Evolutionary conservation across 1,140 invertebrate species (phyloP).

Genomic region (Homarus americanus): DNA sequence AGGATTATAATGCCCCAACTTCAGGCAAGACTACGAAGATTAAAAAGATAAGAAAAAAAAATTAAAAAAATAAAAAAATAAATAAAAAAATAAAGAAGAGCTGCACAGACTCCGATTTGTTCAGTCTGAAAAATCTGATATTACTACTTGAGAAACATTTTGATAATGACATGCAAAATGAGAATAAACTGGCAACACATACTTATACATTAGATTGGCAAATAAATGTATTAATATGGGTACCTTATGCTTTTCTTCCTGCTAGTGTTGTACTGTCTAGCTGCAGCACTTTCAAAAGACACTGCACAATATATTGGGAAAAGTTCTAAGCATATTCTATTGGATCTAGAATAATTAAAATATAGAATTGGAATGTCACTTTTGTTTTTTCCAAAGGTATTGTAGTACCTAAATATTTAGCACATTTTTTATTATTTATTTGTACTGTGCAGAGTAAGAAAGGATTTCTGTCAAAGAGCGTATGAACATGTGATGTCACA

Average conservation of each 20-base stretch:
- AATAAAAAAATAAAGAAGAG: background rate
- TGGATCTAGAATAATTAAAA: slow-evolving; percentile 50
- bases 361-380: slow-evolving; percentile 56
- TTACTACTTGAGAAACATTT: background rate
- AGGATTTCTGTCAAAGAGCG: slow-evolving; percentile 47
- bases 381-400: slow-evolving; percentile 40
- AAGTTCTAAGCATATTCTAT: slow-evolving; percentile 54
- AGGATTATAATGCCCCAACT: background rate
- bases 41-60: no score
- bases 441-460: slow-evolving; percentile 59
- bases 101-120: background rate
- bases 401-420: slow-evolving; percentile 57
- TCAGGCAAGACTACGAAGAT: background rate
- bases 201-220: slow-evolving; percentile 1
- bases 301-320: slow-evolving; percentile 36
- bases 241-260: slow-evolving; percentile 35
- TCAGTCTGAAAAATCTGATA: background rate
- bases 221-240: background rate
- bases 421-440: slow-evolving; percentile 45
- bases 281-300: slow-evolving; percentile 43
- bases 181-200: slow-evolving; percentile 10
- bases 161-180: background rate
- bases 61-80: background rate
- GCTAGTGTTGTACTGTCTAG: slow-evolving; percentile 50
- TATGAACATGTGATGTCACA: slow-evolving; percentile 15